phyloP scores from a whole-genome alignment of 2,888 invertebrate species.

The Limnephilus marmoratus region DNA sequence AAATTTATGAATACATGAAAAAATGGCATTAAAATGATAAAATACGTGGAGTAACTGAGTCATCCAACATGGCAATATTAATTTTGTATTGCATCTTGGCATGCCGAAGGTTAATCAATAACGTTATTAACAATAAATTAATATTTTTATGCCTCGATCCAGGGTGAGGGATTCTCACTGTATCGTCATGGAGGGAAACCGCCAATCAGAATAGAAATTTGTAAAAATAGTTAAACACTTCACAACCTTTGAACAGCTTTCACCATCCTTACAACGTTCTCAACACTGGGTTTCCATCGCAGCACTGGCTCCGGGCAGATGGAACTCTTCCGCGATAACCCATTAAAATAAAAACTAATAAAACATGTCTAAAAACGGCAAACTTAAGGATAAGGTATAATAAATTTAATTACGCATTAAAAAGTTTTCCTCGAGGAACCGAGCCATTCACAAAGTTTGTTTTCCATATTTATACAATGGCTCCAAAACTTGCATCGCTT shows the following conservation, averaged over 20 bases:
- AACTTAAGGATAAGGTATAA: neutral
- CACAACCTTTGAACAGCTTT: neutral
- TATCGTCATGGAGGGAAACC: too few species aligned
- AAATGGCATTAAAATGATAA: too few species aligned
- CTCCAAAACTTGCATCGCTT: neutral
- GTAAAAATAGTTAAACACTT: too few species aligned
- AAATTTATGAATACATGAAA: too few species aligned
- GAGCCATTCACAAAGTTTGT: neutral
- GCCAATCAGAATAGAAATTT: too few species aligned
- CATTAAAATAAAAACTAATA: slow-evolving; percentile 2
- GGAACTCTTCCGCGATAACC: neutral
- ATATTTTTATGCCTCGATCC: too few species aligned
- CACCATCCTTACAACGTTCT: neutral
- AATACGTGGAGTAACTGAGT: too few species aligned
- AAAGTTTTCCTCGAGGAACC: slow-evolving; percentile 48
- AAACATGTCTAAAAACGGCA: neutral
- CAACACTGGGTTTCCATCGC: neutral
- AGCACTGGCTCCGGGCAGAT: neutral
- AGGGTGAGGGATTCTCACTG: too few species aligned
- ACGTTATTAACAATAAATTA: too few species aligned
- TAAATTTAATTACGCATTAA: slow-evolving; percentile 12
- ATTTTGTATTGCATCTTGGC: too few species aligned
- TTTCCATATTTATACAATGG: neutral
- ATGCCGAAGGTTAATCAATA: too few species aligned
- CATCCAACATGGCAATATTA: too few species aligned